A percentile compares a stretch with the other conserved stretches of the same genome.
Evolutionary conservation across 2,797 vertebrate species (phyloP).

Genomic region (Danio tinwini): DNA sequence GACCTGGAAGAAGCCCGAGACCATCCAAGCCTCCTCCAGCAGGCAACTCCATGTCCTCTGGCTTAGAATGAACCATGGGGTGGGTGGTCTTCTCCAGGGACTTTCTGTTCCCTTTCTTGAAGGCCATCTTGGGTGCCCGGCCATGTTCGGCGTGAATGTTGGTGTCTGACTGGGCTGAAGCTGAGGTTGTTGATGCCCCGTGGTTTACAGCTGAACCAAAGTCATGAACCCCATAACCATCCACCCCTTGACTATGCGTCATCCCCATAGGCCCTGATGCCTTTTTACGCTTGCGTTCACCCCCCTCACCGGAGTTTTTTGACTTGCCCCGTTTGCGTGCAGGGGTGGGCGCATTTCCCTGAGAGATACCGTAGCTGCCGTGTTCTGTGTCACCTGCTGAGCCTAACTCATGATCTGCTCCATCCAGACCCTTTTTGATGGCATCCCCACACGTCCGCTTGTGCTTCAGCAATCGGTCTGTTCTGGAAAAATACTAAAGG

Average conservation of each 20-base stretch:
- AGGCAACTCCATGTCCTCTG: conserved; percentile 77
- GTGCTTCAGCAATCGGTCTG: conserved; percentile 98
- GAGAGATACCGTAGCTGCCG: conserved; percentile 86
- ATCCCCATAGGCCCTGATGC: conserved; percentile 63
- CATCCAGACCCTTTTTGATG: conserved; percentile 89
- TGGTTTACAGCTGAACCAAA: conserved; percentile 86
- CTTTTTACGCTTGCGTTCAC: conserved; percentile 88
- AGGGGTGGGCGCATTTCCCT: conserved; percentile 89
- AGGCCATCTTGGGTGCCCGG: conserved; percentile 90
- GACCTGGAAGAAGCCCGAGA: conserved; percentile 85
- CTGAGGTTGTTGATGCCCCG: conserved; percentile 83
- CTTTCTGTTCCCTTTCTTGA: conserved; percentile 92
- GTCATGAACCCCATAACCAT: conserved; percentile 82
- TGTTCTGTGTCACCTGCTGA: conserved; percentile 83
- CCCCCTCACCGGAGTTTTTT: conserved; percentile 84
- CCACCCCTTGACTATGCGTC: conserved; percentile 70
- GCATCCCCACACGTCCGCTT: conserved; percentile 96
- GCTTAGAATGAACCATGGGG: conserved; percentile 82
- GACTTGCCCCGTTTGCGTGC: conserved; percentile 89
- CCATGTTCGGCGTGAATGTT: conserved; percentile 84
- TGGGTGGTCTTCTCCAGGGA: conserved; percentile 82
- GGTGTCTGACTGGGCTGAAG: conserved; percentile 83
- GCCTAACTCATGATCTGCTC: conserved; percentile 83
- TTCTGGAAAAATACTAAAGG: conserved; percentile 95
- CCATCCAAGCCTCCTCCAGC: conserved; percentile 77